Evolutionary conservation across 2,113 vertebrate species (phyloP), one percentile per base, ranked within the genome.

Genomic region (Albula glossodonta): DNA sequence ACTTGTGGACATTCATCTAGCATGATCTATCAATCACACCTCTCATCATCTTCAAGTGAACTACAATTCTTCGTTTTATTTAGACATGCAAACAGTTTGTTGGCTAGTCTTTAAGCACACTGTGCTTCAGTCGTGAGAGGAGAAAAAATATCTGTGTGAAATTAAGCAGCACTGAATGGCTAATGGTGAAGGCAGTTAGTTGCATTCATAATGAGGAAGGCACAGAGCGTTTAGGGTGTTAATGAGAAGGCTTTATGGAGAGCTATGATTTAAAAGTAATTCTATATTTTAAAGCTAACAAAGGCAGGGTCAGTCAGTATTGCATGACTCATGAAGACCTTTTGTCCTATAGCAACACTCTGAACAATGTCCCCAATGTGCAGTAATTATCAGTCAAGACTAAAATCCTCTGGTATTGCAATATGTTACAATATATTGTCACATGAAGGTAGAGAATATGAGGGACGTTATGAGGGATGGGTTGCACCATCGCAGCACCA

Each of bases 221-320:
- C 22, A 31, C 22, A 74, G 63, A 80, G 79, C 79, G 51, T 51
- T 80, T 51, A 80, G 48, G 49, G 48, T 19, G 79, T 80, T 80
- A 80, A 80, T 80, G 41, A 80, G 48, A 49, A 22, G 50, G 13
- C 79, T 80, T 51, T 51, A 49, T 51, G 49, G 50, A 80, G 79
- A 50, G 41, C 48, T 80, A 51, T 80, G 51, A 80, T 80, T 80
- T 51, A 50, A 51, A 51, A 51, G 79, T 80, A 51, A 80, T 80
- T 80, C 50, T 80, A 49, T 80, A 17, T 80, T 77, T 80, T 80
- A 80, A 51, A 51, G 41, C 79, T 80, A 51, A 50, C 17, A 8
- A 51, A 51, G 48, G 13, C 48, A 80, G 79, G 79, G 17, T 80
- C 48, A 80, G 48, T 80, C 11, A 48, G 48, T 80, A 22, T 80